Percentiles rank a stretch among this genome's conserved stretches.
Conservation (phyloP, 2,797 vertebrate species). For the Thripadectes ignobilis region DNA sequence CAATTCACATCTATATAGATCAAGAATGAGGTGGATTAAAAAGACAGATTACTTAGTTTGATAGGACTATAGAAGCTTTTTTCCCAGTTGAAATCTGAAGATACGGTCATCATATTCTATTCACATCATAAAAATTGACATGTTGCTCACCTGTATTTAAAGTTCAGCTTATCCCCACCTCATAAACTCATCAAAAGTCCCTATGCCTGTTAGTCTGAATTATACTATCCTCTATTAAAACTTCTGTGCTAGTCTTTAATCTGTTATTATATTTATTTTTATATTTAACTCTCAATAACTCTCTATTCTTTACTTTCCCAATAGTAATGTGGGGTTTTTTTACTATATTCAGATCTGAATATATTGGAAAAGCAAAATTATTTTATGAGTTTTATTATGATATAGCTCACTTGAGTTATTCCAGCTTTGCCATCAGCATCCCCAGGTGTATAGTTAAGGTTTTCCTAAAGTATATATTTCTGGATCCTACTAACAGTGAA, state of each 20-base stretch:
- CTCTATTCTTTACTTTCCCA: background rate
- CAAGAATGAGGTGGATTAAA: background rate
- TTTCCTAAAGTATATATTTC: background rate
- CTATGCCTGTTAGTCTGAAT: background rate
- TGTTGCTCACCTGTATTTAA: background rate
- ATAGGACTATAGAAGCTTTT: background rate
- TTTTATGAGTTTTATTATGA: background rate
- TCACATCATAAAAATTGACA: background rate
- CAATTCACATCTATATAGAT: background rate
- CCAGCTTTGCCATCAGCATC: background rate
- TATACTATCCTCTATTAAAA: background rate
- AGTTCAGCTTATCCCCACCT: background rate
- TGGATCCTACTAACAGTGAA: background rate
- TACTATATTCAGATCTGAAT: background rate
- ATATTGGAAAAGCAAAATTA: background rate
- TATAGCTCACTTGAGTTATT: background rate
- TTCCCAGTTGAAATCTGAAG: background rate
- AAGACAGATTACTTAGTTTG: background rate
- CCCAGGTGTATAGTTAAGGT: background rate
- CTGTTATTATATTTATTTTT: background rate
- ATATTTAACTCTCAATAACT: background rate
- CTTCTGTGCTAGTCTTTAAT: background rate
- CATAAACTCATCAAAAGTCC: background rate
- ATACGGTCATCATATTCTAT: background rate
- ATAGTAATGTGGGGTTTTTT: background rate